phyloP scores from a whole-genome alignment of 64 coral and sea anemone species.

The Cladopsammia gracilis region DNA sequence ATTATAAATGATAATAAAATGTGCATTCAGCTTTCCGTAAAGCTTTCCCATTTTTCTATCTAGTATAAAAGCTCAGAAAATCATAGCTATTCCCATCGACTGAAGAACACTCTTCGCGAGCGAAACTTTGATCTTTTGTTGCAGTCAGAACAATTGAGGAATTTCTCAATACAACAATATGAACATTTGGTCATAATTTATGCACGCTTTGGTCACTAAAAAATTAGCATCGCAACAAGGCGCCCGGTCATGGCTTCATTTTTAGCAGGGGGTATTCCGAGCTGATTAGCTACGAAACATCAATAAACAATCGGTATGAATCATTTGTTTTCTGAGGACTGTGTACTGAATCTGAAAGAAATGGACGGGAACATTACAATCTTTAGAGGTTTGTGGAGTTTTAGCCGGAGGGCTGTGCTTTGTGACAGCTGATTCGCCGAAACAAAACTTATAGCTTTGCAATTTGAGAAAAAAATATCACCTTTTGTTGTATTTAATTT shows the following conservation, averaged over 20 bases:
- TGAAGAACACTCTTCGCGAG: no score
- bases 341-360: no score
- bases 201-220: not conserved
- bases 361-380: no score
- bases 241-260: not conserved
- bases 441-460: not conserved
- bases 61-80: not conserved
- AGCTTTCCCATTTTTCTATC: not conserved
- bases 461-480: no score
- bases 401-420: not conserved
- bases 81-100: no score
- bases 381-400: no score
- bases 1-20: not conserved
- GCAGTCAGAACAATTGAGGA: no score
- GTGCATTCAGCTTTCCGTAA: not conserved
- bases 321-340: no score
- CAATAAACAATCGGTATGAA: no score
- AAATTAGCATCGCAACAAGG: not conserved
- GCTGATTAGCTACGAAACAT: no score
- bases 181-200: not conserved
- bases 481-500: no score
- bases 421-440: not conserved
- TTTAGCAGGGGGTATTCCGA: no score
- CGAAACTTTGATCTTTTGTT: not conserved
- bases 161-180: not conserved